phyloP scores from a whole-genome alignment of 2,113 vertebrate genomes.

The Hyla sarda region DNA sequence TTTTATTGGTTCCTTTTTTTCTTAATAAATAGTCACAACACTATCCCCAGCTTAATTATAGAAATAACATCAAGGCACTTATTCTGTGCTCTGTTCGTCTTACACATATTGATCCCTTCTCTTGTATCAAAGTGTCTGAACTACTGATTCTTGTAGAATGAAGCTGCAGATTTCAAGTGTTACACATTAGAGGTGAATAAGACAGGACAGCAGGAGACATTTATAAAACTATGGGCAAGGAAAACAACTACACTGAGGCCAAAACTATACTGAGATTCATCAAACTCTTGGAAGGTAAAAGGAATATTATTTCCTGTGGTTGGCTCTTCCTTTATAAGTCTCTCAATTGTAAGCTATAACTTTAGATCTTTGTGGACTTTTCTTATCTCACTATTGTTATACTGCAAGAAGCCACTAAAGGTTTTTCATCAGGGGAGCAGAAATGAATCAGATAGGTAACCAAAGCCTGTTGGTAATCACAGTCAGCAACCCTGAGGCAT shows the following conservation, averaged over 20 bases:
- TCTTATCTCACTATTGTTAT: background rate
- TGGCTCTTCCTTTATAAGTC: background rate
- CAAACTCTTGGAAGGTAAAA: background rate
- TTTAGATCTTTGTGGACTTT: background rate
- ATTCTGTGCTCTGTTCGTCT: constrained; percentile 12
- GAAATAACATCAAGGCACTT: constrained; percentile 38
- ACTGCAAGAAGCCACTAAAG: background rate
- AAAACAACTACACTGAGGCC: background rate
- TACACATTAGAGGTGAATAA: constrained; percentile 9
- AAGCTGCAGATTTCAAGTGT: constrained; percentile 20
- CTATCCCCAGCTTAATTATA: constrained; percentile 65
- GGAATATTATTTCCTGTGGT: background rate
- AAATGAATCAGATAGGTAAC: no score
- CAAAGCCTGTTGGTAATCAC: no score
- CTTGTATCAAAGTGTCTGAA: constrained; percentile 44
- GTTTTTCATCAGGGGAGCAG: no score
- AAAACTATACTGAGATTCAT: background rate
- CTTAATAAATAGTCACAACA: constrained; percentile 20
- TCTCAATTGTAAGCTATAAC: no score
- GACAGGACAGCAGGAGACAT: constrained; percentile 6
- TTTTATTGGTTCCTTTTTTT: background rate
- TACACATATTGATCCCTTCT: constrained; percentile 41
- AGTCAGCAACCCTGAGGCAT: no score
- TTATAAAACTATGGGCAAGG: background rate
- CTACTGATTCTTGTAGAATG: constrained; percentile 1